A percentile compares a stretch with the other conserved stretches of the same genome.
Evolutionary conservation across 2,113 vertebrate genomes (phyloP).

Genomic region (Agapornis roseicollis): DNA sequence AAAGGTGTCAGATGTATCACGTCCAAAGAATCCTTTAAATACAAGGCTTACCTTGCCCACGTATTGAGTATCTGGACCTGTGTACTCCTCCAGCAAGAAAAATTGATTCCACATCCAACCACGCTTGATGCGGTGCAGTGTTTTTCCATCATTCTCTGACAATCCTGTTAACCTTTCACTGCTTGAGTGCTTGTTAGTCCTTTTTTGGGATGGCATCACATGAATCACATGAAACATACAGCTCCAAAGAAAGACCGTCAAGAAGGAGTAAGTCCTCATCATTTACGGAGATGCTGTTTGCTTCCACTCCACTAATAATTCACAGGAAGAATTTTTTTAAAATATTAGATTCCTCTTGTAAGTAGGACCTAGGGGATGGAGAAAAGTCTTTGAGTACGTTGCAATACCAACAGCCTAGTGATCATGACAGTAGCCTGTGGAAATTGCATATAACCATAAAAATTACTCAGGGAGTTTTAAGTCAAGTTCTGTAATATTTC

Average conservation of each 20-base stretch:
- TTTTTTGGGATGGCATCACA: conserved; percentile 39
- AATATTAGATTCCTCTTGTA: conserved; percentile 9
- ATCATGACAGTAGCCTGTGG: background rate
- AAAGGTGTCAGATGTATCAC: background rate
- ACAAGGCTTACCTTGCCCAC: conserved; percentile 92
- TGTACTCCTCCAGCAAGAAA: conserved; percentile 96
- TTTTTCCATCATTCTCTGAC: conserved; percentile 75
- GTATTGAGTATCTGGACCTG: conserved; percentile 92
- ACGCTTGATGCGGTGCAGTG: conserved; percentile 88
- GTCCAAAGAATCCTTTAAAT: background rate
- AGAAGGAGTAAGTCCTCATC: conserved; percentile 69
- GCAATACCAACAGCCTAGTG: background rate
- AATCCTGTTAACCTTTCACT: conserved; percentile 62
- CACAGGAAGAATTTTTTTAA: background rate
- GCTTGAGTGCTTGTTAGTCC: conserved; percentile 38
- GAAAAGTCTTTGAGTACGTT: background rate
- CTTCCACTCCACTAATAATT: background rate
- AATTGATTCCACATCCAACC: conserved; percentile 99
- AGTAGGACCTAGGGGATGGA: conserved; percentile 17
- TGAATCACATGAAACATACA: conserved; percentile 47
- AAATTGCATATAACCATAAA: background rate
- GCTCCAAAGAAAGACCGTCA: conserved; percentile 70
- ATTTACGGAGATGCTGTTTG: conserved; percentile 4
- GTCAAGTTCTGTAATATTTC: background rate
- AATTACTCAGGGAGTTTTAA: background rate